These are phyloP conservation scores for Hemicrepidius hirtus DNA, from an alignment of 2,888 invertebrate species.

Conservation along the genomic window DNA sequence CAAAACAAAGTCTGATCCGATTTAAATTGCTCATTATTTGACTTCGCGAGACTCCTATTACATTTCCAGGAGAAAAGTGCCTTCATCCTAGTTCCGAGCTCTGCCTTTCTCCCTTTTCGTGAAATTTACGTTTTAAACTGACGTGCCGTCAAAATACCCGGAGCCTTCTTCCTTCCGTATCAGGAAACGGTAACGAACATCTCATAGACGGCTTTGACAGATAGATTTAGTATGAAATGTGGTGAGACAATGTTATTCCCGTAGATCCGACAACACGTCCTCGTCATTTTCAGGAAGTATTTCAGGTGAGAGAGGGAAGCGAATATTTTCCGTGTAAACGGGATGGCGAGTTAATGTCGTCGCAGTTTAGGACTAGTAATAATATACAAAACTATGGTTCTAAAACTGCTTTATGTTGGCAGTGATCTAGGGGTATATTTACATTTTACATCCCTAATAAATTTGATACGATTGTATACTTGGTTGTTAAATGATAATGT, in stretches of 20 bases:
- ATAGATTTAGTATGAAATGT: slow-evolving; percentile 28
- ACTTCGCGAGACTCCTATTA: slow-evolving; percentile 37
- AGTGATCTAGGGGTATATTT: slow-evolving; percentile 47
- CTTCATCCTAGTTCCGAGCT: slow-evolving; percentile 6
- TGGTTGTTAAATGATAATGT: slow-evolving; percentile 45
- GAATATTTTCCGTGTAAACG: neutral
- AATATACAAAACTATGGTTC: slow-evolving; percentile 36
- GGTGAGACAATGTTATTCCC: slow-evolving; percentile 8
- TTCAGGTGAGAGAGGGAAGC: slow-evolving; percentile 14
- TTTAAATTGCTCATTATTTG: slow-evolving; percentile 56
- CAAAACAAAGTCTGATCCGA: slow-evolving; percentile 54
- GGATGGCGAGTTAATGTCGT: slow-evolving; percentile 4
- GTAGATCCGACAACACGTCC: neutral
- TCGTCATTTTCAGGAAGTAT: neutral
- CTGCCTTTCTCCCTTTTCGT: neutral
- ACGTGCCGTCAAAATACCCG: slow-evolving; percentile 21
- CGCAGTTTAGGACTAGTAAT: slow-evolving; percentile 13
- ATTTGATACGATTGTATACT: slow-evolving; percentile 52
- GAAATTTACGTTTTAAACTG: slow-evolving; percentile 3
- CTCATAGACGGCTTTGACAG: slow-evolving; percentile 31
- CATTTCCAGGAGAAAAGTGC: slow-evolving; percentile 18
- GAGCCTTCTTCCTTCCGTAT: slow-evolving; percentile 14
- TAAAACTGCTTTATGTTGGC: slow-evolving; percentile 33
- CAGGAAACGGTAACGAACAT: slow-evolving; percentile 30
- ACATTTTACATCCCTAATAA: slow-evolving; percentile 57